Percentiles rank a stretch among this genome's conserved stretches.
Evolutionary conservation across 2,797 vertebrate genomes (phyloP).

Genomic region (Perodicticus potto): DNA sequence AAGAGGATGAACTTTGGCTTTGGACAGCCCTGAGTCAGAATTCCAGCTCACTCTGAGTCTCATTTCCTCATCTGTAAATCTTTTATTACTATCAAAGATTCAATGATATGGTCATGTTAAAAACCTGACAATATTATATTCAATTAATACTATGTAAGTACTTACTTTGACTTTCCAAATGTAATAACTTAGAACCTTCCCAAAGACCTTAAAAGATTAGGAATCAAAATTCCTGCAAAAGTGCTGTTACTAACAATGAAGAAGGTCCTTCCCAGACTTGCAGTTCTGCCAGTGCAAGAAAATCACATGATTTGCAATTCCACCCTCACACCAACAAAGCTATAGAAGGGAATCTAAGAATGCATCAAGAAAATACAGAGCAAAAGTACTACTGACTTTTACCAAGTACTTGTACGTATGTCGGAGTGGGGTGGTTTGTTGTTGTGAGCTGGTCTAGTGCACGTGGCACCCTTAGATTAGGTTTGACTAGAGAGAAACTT

Average conservation of each 20-base stretch:
- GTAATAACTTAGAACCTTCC: background rate
- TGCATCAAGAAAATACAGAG: background rate
- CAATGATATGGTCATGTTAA: background rate
- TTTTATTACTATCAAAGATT: background rate
- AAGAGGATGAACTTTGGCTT: background rate
- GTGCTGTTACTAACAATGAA: background rate
- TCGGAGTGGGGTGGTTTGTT: background rate
- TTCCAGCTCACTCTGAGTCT: constrained; percentile 5
- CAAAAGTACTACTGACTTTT: background rate
- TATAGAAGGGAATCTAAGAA: background rate
- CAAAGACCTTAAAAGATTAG: background rate
- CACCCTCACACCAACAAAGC: background rate
- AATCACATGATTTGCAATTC: constrained; percentile 34
- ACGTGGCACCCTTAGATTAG: background rate
- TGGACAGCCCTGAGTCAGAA: background rate
- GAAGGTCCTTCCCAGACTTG: background rate
- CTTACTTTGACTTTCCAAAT: background rate
- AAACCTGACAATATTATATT: background rate
- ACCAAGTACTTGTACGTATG: background rate
- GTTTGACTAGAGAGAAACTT: background rate
- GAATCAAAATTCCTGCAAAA: background rate
- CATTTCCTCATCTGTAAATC: background rate
- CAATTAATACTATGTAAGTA: no score
- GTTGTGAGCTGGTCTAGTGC: background rate
- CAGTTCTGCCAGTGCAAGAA: background rate